Percentiles rank a stretch among this genome's conserved stretches.
Conservation (phyloP, 2,888 invertebrate species). For the Aproaerema taeniolella region DNA sequence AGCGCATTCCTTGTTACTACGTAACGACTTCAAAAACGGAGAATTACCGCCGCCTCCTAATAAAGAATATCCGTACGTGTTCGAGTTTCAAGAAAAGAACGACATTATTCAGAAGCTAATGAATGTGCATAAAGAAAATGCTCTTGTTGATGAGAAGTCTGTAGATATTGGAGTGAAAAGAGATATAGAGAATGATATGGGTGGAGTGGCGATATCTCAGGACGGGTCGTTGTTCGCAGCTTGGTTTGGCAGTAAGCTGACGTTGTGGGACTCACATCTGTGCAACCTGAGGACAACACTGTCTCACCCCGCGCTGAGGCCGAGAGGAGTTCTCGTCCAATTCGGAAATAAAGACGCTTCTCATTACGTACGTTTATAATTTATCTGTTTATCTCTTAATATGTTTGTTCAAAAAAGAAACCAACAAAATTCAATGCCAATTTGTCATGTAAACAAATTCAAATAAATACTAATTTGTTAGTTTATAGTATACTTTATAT, state of each 20-base stretch:
- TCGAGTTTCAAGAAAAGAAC: constrained; percentile 24
- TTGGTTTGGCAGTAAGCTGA: constrained; percentile 68
- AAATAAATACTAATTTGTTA: too few species aligned
- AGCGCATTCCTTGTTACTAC: constrained; percentile 46
- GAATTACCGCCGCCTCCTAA: constrained; percentile 22
- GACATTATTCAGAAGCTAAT: constrained; percentile 50
- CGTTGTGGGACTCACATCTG: constrained; percentile 63
- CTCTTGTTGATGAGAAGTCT: constrained; percentile 24
- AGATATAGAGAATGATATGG: constrained; percentile 49
- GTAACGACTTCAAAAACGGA: constrained; percentile 47
- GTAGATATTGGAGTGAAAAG: constrained; percentile 28
- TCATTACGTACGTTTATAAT: constrained; percentile 72
- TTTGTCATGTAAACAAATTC: too few species aligned
- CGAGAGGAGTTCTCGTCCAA: constrained; percentile 57
- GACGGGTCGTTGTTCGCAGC: constrained; percentile 71
- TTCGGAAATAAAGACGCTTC: constrained; percentile 65
- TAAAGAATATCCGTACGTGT: constrained; percentile 40
- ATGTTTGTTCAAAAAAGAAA: too few species aligned
- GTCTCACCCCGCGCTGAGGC: constrained; percentile 61
- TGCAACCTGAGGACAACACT: constrained; percentile 56
- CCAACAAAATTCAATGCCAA: too few species aligned
- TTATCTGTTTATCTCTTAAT: not conserved
- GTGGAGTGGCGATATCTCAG: constrained; percentile 62
- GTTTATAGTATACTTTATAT: too few species aligned
- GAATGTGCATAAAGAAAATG: constrained; percentile 51